Base-by-base conservation (phyloP, 2,113 vertebrate genomes). In the Chionis minor region DNA sequence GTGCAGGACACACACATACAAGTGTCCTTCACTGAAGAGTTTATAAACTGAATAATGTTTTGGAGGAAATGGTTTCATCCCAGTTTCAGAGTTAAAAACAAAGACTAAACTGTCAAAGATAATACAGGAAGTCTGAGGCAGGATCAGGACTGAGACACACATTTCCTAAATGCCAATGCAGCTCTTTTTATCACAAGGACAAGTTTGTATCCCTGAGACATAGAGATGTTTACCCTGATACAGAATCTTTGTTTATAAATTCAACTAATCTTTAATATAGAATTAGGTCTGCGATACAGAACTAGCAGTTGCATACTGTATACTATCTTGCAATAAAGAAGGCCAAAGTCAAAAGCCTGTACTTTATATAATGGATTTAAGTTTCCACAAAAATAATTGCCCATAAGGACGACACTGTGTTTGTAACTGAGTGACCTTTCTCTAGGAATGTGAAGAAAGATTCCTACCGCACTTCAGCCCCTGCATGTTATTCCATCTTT, bases 401-500 rank as follows among this genome's bases (percentile, higher is more conserved):
- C 66, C 32, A 35, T 70, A 86, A 90, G 45, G 62, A 61, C 80
- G 27, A 42, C 49, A 33, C 8, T 66, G 16, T 83, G 81, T 54
- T 88, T 96, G 89, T 58, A 73, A 54, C 51, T 0, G 1, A 70
- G 65, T 71, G 33, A 92, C 61, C 49, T 90, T 97, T 94, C 35
- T 78, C 51, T 42, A 67, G 63, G 61, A 96, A 96, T 86, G 47
- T 79, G 75, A 90, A 70, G 42, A 70, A 94, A 94, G 49, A 77
- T 58, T 66, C 47, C 42, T 14, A 90, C 27, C 32, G 58, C 42
- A 45, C 72, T 93, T 87, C 65, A 84, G 66, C 91, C 56, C 61
- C 88, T 92, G 70, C 54, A 23, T 81, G 81, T 65, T 82, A n/a
- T 95, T 90, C 94, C 81, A 81, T 74, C 90, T 87, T 94, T 86